Percentiles rank a stretch among this genome's conserved stretches.
phyloP scores from a whole-genome alignment of 2,113 vertebrate genomes.

The Pteruthius melanotis region DNA sequence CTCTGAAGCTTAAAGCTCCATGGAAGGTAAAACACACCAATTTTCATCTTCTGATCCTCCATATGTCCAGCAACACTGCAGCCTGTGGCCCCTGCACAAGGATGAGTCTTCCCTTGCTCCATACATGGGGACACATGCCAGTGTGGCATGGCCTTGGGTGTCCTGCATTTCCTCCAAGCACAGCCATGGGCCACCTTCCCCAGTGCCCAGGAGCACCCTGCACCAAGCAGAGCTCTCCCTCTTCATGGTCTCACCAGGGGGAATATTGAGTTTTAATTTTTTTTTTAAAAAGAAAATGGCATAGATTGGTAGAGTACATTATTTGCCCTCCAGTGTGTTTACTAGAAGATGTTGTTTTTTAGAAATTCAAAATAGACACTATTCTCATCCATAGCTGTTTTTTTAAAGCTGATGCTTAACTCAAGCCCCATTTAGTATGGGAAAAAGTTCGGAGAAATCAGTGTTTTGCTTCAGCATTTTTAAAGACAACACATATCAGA shows the following conservation, averaged over 20 bases:
- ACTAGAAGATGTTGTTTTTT: not conserved
- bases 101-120: not conserved
- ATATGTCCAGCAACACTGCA: not conserved
- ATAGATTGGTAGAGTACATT: not conserved
- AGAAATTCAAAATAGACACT: not conserved
- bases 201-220: not conserved
- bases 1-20: not conserved
- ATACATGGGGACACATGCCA: rapidly evolving
- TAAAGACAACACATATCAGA: not conserved
- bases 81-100: not conserved
- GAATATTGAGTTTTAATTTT: not conserved
- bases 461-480: not conserved
- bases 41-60: not conserved
- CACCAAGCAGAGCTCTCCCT: not conserved
- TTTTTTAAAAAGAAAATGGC: not conserved
- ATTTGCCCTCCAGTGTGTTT: not conserved
- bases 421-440: not conserved
- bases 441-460: not conserved
- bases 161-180: rapidly evolving
- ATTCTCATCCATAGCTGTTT: not conserved
- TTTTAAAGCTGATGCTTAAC: not conserved
- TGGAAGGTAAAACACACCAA: not conserved
- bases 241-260: not conserved
- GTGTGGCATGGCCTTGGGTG: rapidly evolving
- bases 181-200: not conserved